phyloP scores from a whole-genome alignment of 2,888 invertebrate genomes.

The Dascillus cervinus region DNA sequence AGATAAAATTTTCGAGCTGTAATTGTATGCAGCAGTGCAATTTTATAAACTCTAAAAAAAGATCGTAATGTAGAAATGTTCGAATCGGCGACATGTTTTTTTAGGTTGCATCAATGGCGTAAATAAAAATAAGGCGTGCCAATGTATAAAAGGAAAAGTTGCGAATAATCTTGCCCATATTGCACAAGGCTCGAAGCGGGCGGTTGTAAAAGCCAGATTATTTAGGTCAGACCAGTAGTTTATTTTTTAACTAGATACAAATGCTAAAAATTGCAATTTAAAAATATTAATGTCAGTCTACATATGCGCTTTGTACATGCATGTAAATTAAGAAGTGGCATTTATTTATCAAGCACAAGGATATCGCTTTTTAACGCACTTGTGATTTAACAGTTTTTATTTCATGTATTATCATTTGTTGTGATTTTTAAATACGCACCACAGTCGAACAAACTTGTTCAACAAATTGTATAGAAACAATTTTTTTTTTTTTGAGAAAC shows the following conservation, averaged over 20 bases:
- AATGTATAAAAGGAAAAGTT: conserved; percentile 16
- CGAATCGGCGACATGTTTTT: too few species aligned
- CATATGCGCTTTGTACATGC: conserved; percentile 7
- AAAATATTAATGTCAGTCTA: conserved; percentile 17
- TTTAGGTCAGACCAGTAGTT: conserved; percentile 11
- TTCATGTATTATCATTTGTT: too few species aligned
- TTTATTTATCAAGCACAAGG: too few species aligned
- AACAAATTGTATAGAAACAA: too few species aligned
- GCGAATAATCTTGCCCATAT: conserved; percentile 15
- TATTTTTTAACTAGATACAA: conserved; percentile 13
- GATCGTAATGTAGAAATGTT: too few species aligned
- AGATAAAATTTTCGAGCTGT: conserved; percentile 7
- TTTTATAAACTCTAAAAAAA: too few species aligned
- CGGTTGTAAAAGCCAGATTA: conserved; percentile 16
- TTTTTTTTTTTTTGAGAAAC: too few species aligned
- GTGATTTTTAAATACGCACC: too few species aligned
- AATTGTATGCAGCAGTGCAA: conserved; percentile 9
- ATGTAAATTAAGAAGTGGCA: too few species aligned
- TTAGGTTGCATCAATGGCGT: conserved; percentile 11
- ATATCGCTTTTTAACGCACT: too few species aligned
- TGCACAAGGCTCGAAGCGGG: conserved; percentile 16
- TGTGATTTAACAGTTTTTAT: too few species aligned
- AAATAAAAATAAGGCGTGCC: conserved; percentile 16
- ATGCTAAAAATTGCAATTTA: conserved; percentile 12
- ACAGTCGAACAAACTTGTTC: too few species aligned